A percentile compares a stretch with the other conserved stretches of the same genome.
These are phyloP conservation scores for Cyaniris semiargus DNA, from an alignment of 2,888 invertebrate species.

Conservation along the genomic window DNA sequence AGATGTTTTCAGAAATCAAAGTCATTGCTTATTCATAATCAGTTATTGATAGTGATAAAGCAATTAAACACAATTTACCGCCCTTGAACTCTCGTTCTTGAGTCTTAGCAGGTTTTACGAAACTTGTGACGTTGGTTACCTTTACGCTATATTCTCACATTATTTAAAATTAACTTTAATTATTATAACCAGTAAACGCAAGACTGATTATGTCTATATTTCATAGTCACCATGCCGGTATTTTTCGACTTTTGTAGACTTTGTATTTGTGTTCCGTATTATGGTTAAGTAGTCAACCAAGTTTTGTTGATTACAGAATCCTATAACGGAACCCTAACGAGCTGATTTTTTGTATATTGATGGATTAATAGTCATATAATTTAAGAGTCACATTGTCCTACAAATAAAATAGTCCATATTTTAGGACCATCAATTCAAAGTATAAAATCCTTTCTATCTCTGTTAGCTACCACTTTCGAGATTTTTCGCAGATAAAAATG, in stretches of 20 bases:
- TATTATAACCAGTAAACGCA: neutral
- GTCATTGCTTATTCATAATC: neutral
- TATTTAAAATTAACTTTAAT: neutral
- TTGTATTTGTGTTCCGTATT: too few species aligned
- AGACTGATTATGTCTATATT: neutral
- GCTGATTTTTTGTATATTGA: too few species aligned
- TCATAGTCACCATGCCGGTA: neutral
- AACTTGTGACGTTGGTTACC: neutral
- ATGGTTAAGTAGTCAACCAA: too few species aligned
- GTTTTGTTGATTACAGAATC: too few species aligned
- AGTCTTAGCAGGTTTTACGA: neutral
- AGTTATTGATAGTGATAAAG: neutral
- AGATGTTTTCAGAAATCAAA: neutral
- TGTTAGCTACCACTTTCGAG: too few species aligned
- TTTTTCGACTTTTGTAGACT: neutral
- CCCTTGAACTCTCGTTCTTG: constrained; percentile 3
- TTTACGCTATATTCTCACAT: neutral
- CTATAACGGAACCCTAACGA: too few species aligned
- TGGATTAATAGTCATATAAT: too few species aligned
- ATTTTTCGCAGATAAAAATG: too few species aligned
- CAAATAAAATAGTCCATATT: too few species aligned
- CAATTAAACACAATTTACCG: neutral
- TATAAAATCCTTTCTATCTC: too few species aligned
- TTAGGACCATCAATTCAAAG: too few species aligned
- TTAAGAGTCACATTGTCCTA: too few species aligned